These are phyloP conservation scores for Hypotaenidia philippensis DNA, from an alignment of 2,797 vertebrate genomes.

Conservation along the genomic window DNA sequence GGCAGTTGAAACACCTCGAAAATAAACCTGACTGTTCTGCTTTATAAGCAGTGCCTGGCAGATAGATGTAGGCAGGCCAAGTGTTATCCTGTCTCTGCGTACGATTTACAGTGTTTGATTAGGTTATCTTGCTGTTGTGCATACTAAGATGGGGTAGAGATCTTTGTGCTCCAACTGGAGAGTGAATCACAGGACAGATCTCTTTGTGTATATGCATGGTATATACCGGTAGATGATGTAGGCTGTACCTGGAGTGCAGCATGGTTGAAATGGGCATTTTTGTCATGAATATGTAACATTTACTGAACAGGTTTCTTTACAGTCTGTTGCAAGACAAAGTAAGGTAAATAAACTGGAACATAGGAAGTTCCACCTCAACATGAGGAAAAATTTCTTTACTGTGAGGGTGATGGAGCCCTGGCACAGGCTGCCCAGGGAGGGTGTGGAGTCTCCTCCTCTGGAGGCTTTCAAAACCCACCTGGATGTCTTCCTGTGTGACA, in stretches of 20 bases:
- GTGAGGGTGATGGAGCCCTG: no score
- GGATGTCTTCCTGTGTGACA: no score
- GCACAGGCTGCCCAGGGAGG: no score
- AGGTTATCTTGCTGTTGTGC: not conserved
- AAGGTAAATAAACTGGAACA: not conserved
- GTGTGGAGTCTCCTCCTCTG: no score
- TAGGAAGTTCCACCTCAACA: no score
- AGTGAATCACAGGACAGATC: not conserved
- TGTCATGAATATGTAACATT: fast-evolving
- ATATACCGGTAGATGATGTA: not conserved
- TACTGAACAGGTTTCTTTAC: not conserved
- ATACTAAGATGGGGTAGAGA: not conserved
- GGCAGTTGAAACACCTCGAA: not conserved
- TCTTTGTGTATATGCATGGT: not conserved
- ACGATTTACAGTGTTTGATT: not conserved
- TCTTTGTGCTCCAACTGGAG: not conserved
- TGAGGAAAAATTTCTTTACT: no score
- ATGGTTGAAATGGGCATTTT: not conserved
- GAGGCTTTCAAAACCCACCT: no score
- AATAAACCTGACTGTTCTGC: not conserved
- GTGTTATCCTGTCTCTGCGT: not conserved
- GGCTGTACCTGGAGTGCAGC: not conserved
- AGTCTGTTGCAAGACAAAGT: fast-evolving
- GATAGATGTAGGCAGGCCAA: not conserved
- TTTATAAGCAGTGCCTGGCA: not conserved